These are phyloP conservation scores for Drosophila affinis DNA, from an alignment of 2,888 invertebrate genomes.

Conservation along the genomic window DNA sequence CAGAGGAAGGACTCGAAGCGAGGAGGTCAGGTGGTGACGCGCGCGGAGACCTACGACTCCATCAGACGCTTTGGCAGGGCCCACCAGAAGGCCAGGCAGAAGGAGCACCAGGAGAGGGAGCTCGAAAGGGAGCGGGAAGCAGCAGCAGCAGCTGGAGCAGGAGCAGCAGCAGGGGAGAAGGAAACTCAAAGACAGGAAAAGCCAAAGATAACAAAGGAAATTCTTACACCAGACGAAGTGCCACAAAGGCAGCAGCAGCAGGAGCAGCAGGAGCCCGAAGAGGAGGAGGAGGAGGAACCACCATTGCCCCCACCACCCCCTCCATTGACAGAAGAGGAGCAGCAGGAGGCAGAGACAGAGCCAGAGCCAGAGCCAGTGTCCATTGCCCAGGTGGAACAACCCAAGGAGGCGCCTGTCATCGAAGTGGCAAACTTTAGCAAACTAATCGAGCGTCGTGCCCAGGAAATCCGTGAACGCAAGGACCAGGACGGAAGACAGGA, in stretches of 20 bases:
- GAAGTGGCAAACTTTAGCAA: constrained; percentile 80
- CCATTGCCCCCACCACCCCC: constrained; percentile 63
- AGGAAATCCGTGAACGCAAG: constrained; percentile 68
- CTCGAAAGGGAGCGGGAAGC: constrained; percentile 55
- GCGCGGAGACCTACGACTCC: constrained; percentile 81
- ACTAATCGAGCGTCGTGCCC: constrained; percentile 79
- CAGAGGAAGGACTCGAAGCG: constrained; percentile 63
- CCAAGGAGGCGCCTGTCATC: constrained; percentile 80
- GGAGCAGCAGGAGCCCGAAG: neutral
- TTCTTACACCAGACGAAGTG: constrained; percentile 24
- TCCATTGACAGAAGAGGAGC: constrained; percentile 44
- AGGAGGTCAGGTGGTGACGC: constrained; percentile 56
- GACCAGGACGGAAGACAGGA: constrained; percentile 14
- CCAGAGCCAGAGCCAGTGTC: constrained; percentile 45
- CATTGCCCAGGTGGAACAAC: constrained; percentile 59
- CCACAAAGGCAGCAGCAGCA: constrained; percentile 4
- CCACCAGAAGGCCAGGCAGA: constrained; percentile 81
- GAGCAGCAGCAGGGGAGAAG: constrained; percentile 43
- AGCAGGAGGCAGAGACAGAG: constrained; percentile 2
- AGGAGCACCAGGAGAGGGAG: constrained; percentile 70
- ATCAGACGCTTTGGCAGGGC: constrained; percentile 82
- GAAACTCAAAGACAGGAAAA: constrained; percentile 41
- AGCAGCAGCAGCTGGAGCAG: constrained; percentile 40
- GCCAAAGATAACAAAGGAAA: constrained; percentile 39
- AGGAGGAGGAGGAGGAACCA: constrained; percentile 25